Percentiles rank a stretch among this genome's conserved stretches.
Evolutionary conservation across 2,797 vertebrate genomes (phyloP).

Genomic region (Acipenser oxyrinchus): DNA sequence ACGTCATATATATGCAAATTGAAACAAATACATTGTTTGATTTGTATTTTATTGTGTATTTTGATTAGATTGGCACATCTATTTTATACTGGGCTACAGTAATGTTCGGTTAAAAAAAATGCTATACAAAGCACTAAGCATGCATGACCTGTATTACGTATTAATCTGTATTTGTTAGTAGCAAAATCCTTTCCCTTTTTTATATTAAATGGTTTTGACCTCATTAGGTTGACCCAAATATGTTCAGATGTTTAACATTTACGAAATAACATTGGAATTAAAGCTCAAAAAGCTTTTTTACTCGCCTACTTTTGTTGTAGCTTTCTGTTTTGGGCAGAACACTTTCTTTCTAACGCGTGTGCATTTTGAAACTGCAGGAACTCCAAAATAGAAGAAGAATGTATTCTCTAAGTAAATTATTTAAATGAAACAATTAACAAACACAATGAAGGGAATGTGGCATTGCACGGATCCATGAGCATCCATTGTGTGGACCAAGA

Average conservation of each 20-base stretch:
- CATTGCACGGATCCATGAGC: constrained; percentile 32
- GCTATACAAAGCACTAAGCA: too few species aligned
- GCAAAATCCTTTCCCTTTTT: constrained; percentile 3
- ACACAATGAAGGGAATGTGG: constrained; percentile 30
- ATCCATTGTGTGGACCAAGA: neutral
- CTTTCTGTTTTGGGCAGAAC: constrained; percentile 14
- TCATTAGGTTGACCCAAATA: neutral
- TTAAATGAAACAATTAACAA: constrained; percentile 54
- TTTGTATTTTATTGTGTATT: neutral
- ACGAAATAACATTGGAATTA: neutral
- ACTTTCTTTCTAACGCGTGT: constrained; percentile 29
- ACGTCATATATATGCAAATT: constrained; percentile 30
- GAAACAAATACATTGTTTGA: constrained; percentile 12
- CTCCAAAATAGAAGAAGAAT: constrained; percentile 40
- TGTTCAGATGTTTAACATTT: too few species aligned
- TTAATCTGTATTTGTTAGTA: constrained; percentile 13
- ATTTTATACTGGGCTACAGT: neutral
- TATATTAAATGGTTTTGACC: neutral
- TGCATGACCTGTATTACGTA: constrained; percentile 1
- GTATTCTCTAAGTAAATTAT: constrained; percentile 49
- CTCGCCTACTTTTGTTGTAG: constrained; percentile 3
- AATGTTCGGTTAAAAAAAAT: neutral
- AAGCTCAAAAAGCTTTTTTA: constrained; percentile 9
- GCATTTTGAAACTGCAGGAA: constrained; percentile 36
- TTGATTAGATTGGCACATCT: too few species aligned